Conservation (phyloP, 2,113 vertebrate species). For the Eubucco bourcierii region DNA sequence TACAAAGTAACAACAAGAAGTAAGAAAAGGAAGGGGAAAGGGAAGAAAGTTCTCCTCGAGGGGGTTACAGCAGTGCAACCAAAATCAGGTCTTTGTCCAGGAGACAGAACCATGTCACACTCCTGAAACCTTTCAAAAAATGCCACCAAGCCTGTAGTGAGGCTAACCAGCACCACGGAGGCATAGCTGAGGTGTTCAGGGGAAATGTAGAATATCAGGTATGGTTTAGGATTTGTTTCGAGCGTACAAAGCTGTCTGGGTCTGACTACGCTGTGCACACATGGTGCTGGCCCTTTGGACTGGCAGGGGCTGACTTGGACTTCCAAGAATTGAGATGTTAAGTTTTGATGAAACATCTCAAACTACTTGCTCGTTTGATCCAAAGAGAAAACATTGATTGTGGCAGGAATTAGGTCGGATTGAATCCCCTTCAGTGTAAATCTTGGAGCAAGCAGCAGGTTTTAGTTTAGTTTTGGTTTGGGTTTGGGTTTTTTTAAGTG, state of each 20-base stretch:
- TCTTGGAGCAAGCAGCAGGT: neutral
- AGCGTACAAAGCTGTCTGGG: neutral
- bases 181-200: neutral
- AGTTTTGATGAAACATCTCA: neutral
- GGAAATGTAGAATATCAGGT: neutral
- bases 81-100: neutral
- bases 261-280: neutral
- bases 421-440: neutral
- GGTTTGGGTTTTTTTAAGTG: neutral
- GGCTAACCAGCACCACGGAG: accelerated
- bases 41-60: neutral
- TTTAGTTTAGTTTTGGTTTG: neutral
- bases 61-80: neutral
- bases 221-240: neutral
- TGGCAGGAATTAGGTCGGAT: neutral
- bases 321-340: neutral
- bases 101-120: neutral
- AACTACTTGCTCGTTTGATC: neutral
- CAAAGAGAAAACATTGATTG: neutral
- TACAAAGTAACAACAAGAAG: neutral
- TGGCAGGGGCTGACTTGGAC: neutral
- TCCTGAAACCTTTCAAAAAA: neutral
- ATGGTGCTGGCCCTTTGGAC: accelerated
- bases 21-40: neutral
- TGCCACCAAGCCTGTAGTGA: accelerated